A percentile compares a stretch with the other conserved stretches of the same genome.
These are phyloP conservation scores for Halyomorpha halys DNA, from an alignment of 1,140 invertebrate genomes.

Conservation along the genomic window DNA sequence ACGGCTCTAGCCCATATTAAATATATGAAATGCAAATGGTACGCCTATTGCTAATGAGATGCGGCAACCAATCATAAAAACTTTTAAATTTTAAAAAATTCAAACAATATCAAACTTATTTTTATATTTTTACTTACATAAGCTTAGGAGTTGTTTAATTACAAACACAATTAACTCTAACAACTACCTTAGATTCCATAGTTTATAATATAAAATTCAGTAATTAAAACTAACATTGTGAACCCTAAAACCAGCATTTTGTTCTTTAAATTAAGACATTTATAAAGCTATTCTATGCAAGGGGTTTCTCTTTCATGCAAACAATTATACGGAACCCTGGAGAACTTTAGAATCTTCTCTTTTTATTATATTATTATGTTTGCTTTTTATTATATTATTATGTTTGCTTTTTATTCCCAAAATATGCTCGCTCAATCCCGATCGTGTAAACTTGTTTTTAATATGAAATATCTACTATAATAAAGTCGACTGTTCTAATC, in stretches of 20 bases:
- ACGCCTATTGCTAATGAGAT: constrained; percentile 22
- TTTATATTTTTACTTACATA: not conserved
- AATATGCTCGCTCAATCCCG: too few relatives aligned
- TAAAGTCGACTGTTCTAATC: not conserved
- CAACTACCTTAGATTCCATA: not conserved
- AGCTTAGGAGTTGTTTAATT: not conserved
- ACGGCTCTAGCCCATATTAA: constrained; percentile 7
- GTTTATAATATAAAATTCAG: constrained; percentile 5
- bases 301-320: constrained; percentile 12
- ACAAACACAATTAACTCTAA: constrained; percentile 1
- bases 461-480: constrained; percentile 1
- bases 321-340: constrained; percentile 17
- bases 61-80: constrained; percentile 18
- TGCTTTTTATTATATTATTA: too few relatives aligned
- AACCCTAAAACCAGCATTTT: constrained; percentile 30
- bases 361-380: not conserved
- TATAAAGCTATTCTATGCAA: constrained; percentile 22
- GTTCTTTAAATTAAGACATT: constrained; percentile 10
- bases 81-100: constrained; percentile 1
- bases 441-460: too few relatives aligned
- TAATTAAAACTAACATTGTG: constrained; percentile 20
- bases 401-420: too few relatives aligned
- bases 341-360: not conserved
- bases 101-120: constrained; percentile 8
- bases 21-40: constrained; percentile 29